Evolutionary conservation across 2,888 invertebrate genomes (phyloP).

Genomic region (Scotopteryx bipunctaria): DNA sequence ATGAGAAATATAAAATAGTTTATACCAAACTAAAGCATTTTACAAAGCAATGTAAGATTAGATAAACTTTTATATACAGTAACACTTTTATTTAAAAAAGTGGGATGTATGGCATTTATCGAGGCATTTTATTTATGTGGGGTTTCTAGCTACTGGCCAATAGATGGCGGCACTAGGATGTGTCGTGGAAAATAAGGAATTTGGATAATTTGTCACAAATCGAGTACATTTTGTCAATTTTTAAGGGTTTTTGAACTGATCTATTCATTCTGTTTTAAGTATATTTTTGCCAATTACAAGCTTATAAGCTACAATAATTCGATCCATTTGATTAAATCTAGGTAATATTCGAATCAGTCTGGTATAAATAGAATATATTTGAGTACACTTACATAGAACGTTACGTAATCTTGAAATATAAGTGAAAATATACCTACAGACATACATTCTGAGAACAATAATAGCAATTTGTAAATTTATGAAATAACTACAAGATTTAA

Average conservation of each 20-base stretch:
- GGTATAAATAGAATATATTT: slow-evolving; percentile 22
- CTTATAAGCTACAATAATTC: neutral
- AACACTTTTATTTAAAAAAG: slow-evolving; percentile 43
- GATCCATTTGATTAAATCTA: slow-evolving; percentile 13
- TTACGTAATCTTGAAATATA: neutral
- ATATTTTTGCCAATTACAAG: too few species aligned
- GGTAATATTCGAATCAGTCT: slow-evolving; percentile 34
- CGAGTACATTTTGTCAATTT: too few species aligned
- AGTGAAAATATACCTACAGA: neutral
- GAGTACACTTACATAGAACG: neutral
- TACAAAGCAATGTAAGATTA: slow-evolving; percentile 43
- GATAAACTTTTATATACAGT: slow-evolving; percentile 49
- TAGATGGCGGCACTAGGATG: slow-evolving; percentile 18
- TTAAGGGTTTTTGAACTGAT: too few species aligned
- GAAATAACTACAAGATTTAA: too few species aligned
- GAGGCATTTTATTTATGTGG: neutral
- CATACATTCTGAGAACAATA: too few species aligned
- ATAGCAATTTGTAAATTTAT: too few species aligned
- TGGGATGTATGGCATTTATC: slow-evolving; percentile 42
- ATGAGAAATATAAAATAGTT: slow-evolving; percentile 41
- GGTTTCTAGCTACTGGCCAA: slow-evolving; percentile 5
- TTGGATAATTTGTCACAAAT: neutral
- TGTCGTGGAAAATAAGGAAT: neutral
- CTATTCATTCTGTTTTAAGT: too few species aligned
- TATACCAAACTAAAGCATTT: slow-evolving; percentile 30